Evolutionary conservation across 1,140 invertebrate genomes (phyloP), one percentile per base, ranked within the genome.

Genomic region (Octopus sinensis): DNA sequence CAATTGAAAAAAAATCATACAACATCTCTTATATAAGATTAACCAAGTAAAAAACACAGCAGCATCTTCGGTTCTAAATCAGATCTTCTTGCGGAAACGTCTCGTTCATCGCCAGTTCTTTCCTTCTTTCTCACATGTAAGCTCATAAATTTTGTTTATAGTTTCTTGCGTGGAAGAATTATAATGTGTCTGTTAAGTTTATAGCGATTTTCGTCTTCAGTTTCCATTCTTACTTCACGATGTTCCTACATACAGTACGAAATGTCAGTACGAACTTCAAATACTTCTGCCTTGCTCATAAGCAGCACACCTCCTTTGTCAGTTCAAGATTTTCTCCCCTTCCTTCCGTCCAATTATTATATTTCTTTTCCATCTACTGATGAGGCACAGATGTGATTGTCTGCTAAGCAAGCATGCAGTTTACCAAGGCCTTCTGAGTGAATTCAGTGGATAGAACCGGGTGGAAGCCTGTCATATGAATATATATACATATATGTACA

Each of bases 151-250:
- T 68, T 68, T n/a, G n/a, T 68, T 3, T 68, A 13, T 68, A 68
- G 1, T 12, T 68, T 68, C 62, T 68, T 68, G 62, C n/a, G 62
- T 3, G 10, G 62, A 12, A 68, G 62, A 68, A 68, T 68, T 68
- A 68, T 68, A 1, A 68, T 68, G 62, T 68, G n/a, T 68, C 62
- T 68, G 62, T 13, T 43, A n/a, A 68, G 62, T n/a, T n/a, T 68
- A 13, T 68, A 68, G 62, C n/a, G 1, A 68, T 68, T n/a, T 13
- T 43, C n/a, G 62, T n/a, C 3, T 68, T 68, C 1, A 68, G 62
- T 68, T 68, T 68, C 62, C 10, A 12, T 68, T 68, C n/a, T n/a
- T 68, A 68, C 62, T 68, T 68, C 62, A 68, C n/a, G 62, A 68
- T 68, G 62, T n/a, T 1, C 62, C 62, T 13, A 3, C 62, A 68